phyloP scores from a whole-genome alignment of 2,113 vertebrate species.

The Scolopax mira region DNA sequence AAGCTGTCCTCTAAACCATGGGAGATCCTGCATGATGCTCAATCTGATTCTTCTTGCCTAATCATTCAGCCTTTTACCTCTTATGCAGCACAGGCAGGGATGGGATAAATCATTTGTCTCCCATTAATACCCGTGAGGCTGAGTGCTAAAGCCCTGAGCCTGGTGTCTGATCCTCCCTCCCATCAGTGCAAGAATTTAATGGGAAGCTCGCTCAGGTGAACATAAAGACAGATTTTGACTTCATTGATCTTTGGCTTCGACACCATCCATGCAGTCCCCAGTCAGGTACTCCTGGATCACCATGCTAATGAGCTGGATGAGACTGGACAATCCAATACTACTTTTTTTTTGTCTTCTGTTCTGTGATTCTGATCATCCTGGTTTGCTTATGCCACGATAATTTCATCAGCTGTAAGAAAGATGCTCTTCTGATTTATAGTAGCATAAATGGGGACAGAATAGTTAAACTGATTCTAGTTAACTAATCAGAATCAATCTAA shows the following conservation, averaged over 20 bases:
- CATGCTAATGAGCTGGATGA: background rate
- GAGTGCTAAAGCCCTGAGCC: background rate
- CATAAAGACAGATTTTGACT: background rate
- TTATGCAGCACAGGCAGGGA: background rate
- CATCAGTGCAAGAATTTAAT: background rate
- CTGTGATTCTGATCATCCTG: background rate
- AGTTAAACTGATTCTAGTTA: background rate
- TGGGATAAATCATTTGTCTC: background rate
- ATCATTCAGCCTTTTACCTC: background rate
- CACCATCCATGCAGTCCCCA: background rate
- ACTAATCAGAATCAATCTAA: conserved; percentile 30
- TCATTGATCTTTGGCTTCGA: background rate
- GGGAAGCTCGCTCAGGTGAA: background rate
- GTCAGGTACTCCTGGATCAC: background rate
- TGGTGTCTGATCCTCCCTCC: background rate
- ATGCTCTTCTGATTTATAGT: background rate
- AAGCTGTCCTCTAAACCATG: background rate
- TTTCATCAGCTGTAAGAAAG: background rate
- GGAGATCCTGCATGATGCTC: background rate
- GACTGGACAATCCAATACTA: background rate
- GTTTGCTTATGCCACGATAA: background rate
- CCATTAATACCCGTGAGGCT: background rate
- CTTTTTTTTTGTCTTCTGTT: background rate
- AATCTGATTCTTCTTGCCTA: background rate
- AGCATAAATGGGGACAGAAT: background rate